A percentile compares a stretch with the other conserved stretches of the same genome.
phyloP scores from a whole-genome alignment of 2,113 vertebrate genomes.

The Entelurus aequoreus region DNA sequence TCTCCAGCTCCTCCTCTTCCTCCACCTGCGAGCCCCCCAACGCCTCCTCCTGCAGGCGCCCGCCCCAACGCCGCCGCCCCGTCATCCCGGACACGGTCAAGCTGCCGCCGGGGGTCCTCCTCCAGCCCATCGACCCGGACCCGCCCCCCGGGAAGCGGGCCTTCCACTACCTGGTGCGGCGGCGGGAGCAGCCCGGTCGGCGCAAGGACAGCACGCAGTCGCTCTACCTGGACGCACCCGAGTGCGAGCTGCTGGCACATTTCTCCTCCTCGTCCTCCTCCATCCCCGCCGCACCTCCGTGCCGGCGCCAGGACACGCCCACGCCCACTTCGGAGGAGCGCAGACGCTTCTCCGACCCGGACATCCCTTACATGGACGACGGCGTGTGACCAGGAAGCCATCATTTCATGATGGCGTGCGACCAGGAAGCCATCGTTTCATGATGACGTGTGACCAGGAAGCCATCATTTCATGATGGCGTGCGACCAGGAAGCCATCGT shows the following conservation, averaged over 20 bases:
- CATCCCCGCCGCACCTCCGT: constrained; percentile 21
- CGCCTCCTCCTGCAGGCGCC: constrained; percentile 59
- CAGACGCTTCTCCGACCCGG: constrained; percentile 85
- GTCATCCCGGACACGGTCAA: constrained; percentile 82
- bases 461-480: too few relatives aligned
- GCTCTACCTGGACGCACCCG: constrained; percentile 69
- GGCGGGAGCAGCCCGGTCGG: constrained; percentile 73
- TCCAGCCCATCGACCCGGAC: constrained; percentile 28
- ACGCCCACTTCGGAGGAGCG: constrained; percentile 47
- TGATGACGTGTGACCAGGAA: too few relatives aligned
- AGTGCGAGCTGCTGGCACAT: constrained; percentile 40
- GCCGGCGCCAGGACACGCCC: not conserved
- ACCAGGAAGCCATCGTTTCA: too few relatives aligned
- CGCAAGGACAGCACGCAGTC: constrained; percentile 84
- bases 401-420: too few relatives aligned
- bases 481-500: too few relatives aligned
- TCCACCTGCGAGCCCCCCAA: constrained; percentile 49
- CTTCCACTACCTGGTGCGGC: constrained; percentile 29
- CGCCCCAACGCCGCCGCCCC: constrained; percentile 73
- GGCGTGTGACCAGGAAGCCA: constrained; percentile 30
- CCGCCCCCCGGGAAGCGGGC: not conserved
- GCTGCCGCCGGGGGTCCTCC: constrained; percentile 72
- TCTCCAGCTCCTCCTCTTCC: constrained; percentile 58
- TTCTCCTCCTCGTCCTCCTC: constrained; percentile 44
- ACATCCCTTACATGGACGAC: constrained; percentile 59